phyloP scores from a whole-genome alignment of 2,888 invertebrate genomes.

The Alviniconcha strummeri region DNA sequence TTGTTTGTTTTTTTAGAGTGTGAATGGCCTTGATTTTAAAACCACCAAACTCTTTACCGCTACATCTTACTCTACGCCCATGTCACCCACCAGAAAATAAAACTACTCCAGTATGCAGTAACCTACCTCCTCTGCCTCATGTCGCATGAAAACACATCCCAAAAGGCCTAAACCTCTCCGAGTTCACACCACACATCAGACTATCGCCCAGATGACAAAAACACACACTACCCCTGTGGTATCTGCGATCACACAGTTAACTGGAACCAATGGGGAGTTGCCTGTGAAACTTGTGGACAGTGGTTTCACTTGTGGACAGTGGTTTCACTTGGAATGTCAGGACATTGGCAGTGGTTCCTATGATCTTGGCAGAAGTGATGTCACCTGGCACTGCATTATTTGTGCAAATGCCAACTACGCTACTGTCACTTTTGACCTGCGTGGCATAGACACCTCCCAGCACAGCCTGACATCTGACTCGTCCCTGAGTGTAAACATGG shows the following conservation, averaged over 20 bases:
- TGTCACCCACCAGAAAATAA: too few species aligned
- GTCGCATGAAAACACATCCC: too few species aligned
- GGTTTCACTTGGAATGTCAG: background rate
- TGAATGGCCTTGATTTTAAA: too few species aligned
- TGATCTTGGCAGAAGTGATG: conserved; percentile 12
- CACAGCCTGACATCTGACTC: background rate
- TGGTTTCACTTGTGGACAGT: background rate
- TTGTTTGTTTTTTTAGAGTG: too few species aligned
- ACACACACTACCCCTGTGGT: background rate
- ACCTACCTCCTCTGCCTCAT: too few species aligned
- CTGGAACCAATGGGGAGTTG: background rate
- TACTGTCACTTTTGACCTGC: conserved; percentile 13
- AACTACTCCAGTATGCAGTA: too few species aligned
- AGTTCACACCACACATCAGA: too few species aligned
- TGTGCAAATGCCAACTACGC: background rate
- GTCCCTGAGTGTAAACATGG: background rate
- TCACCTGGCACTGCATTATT: conserved; percentile 3
- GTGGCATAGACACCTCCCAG: conserved; percentile 1
- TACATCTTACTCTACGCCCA: too few species aligned
- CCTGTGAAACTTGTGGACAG: too few species aligned
- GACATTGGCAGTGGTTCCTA: conserved; percentile 10
- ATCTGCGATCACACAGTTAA: background rate
- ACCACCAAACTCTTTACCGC: too few species aligned
- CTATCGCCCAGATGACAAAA: too few species aligned
- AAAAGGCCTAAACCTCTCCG: too few species aligned